Conservation (phyloP, 2,888 invertebrate genomes). For the Lomographa bimaculata region DNA sequence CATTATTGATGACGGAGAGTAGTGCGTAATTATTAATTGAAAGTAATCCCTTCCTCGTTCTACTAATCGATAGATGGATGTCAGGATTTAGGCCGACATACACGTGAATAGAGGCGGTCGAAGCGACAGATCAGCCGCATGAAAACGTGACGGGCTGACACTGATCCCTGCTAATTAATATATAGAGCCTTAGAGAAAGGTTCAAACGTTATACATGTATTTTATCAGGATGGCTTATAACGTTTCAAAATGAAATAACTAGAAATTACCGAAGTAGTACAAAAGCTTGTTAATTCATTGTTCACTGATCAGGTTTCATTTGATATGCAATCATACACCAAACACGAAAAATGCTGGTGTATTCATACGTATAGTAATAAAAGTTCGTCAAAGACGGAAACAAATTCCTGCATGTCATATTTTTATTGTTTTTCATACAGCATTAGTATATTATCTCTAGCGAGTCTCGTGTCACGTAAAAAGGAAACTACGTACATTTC, state of each 20-base stretch:
- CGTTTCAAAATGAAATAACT: slow-evolving; percentile 11
- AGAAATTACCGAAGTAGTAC: too few relatives aligned
- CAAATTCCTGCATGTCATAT: too few relatives aligned
- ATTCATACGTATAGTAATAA: too few relatives aligned
- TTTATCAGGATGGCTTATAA: too few relatives aligned
- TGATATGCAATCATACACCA: too few relatives aligned
- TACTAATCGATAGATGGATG: slow-evolving; percentile 20
- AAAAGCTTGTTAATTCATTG: too few relatives aligned
- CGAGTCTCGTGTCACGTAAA: slow-evolving; percentile 35
- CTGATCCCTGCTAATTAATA: slow-evolving; percentile 52
- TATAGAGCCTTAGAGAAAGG: slow-evolving; percentile 40
- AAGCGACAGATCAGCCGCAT: slow-evolving; percentile 43
- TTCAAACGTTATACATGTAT: slow-evolving; percentile 40
- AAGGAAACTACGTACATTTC: slow-evolving; percentile 33
- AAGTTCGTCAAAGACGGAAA: too few relatives aligned
- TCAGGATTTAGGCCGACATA: slow-evolving; percentile 22
- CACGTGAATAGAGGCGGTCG: slow-evolving; percentile 15
- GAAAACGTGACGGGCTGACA: slow-evolving; percentile 44
- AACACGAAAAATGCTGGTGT: too few relatives aligned
- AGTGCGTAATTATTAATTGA: slow-evolving; percentile 26
- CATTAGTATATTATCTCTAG: slow-evolving; percentile 29
- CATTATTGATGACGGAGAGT: slow-evolving; percentile 22
- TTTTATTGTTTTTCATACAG: too few relatives aligned
- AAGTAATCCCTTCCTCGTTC: too few relatives aligned
- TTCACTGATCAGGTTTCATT: too few relatives aligned